Conservation (phyloP, 1,140 invertebrate genomes). For the Sminthurinus signatus region DNA sequence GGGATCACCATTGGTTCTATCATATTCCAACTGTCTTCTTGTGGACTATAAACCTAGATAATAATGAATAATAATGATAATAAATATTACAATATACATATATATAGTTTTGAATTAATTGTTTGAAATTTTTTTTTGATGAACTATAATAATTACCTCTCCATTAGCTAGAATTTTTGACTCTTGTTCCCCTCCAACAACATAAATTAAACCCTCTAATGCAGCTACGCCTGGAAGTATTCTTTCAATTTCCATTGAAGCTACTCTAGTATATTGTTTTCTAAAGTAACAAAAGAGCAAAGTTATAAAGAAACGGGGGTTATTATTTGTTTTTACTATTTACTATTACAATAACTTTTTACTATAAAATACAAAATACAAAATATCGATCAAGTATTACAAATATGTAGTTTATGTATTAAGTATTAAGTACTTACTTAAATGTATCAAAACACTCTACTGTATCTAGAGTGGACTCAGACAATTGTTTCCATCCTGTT, state of each 20-base stretch:
- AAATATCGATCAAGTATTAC: background rate
- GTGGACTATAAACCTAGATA: conserved; percentile 68
- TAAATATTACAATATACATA: no score
- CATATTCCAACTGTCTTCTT: conserved; percentile 49
- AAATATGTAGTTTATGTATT: no score
- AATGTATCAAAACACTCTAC: conserved; percentile 38
- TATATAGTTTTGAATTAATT: background rate
- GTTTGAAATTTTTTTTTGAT: background rate
- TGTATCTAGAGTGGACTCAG: conserved; percentile 31
- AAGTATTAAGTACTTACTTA: conserved; percentile 32
- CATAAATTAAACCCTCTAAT: conserved; percentile 81
- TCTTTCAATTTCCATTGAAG: conserved; percentile 75
- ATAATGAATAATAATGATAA: no score
- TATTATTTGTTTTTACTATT: no score
- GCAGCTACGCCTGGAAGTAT: conserved; percentile 83
- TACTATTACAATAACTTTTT: background rate
- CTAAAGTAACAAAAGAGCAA: no score
- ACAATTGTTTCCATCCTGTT: conserved; percentile 41
- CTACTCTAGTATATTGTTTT: conserved; percentile 71
- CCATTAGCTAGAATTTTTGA: conserved; percentile 85
- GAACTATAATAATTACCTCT: conserved; percentile 54
- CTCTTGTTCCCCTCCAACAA: conserved; percentile 84
- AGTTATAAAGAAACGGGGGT: no score
- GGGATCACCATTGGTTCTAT: conserved; percentile 52
- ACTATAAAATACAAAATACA: no score